Evolutionary conservation across 2,888 invertebrate species (phyloP).

Genomic region (Eupithecia centaureata): DNA sequence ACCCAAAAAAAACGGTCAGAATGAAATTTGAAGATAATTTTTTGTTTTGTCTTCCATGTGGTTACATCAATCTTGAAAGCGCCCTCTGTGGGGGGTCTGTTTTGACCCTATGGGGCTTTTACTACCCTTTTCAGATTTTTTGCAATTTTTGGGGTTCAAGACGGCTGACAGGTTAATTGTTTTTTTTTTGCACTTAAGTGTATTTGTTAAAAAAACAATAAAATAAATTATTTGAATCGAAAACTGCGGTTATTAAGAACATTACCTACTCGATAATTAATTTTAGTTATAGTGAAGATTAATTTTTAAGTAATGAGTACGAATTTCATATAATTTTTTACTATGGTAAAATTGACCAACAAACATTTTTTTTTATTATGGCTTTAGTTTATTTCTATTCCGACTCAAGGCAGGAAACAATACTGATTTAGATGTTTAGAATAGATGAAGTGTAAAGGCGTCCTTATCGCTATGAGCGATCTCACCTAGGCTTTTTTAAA

Average conservation of each 20-base stretch:
- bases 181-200: not conserved
- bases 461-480: too few species aligned
- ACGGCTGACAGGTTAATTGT: slow-evolving; percentile 4
- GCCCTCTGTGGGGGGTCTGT: slow-evolving; percentile 30
- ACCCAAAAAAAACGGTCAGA: slow-evolving; percentile 9
- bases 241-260: not conserved
- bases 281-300: too few species aligned
- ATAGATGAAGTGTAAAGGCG: too few species aligned
- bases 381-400: too few species aligned
- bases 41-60: slow-evolving; percentile 9
- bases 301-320: too few species aligned
- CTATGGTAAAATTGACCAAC: too few species aligned
- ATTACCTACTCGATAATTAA: too few species aligned
- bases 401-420: too few species aligned
- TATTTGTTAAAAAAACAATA: not conserved
- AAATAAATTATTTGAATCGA: not conserved
- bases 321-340: too few species aligned
- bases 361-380: too few species aligned
- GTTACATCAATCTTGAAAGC: slow-evolving; percentile 27
- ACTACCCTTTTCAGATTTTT: slow-evolving; percentile 16
- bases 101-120: slow-evolving; percentile 6
- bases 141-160: not conserved
- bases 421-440: too few species aligned
- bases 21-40: slow-evolving; percentile 19
- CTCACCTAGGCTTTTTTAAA: too few species aligned